phyloP scores from a whole-genome alignment of 92 coral and sea anemone genomes.

The Nematostella vectensis region DNA sequence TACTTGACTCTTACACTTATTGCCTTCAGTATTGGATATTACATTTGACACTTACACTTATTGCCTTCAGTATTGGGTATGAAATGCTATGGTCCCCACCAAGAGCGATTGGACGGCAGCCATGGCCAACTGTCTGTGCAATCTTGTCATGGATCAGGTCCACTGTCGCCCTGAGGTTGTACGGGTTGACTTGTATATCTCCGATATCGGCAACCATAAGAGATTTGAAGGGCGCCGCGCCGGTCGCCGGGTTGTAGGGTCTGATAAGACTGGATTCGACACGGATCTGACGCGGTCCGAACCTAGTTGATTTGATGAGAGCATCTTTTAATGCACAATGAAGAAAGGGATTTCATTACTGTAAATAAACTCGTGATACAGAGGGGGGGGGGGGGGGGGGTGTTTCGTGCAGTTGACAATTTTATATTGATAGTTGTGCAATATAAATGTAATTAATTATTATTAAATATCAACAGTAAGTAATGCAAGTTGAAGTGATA shows the following conservation, averaged over 20 bases:
- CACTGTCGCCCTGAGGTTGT: slow-evolving; percentile 16
- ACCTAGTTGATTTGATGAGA: slow-evolving; percentile 2
- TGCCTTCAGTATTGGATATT: neutral
- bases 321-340: no score
- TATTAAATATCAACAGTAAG: no score
- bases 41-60: slow-evolving; percentile 18
- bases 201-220: slow-evolving; percentile 64
- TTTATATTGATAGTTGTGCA: no score
- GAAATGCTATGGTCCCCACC: slow-evolving; percentile 52
- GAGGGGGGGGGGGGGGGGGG: no score
- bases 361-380: no score
- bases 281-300: slow-evolving; percentile 58
- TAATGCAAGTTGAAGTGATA: no score
- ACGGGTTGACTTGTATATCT: slow-evolving; percentile 36
- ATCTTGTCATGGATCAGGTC: slow-evolving; percentile 20
- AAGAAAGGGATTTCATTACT: no score
- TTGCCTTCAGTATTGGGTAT: slow-evolving; percentile 44
- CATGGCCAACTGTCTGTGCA: slow-evolving; percentile 20
- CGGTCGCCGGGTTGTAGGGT: slow-evolving; percentile 36
- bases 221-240: slow-evolving; percentile 50
- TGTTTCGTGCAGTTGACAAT: no score
- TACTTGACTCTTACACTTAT: no score
- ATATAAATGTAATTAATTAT: no score
- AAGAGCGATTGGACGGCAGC: slow-evolving; percentile 34
- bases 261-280: slow-evolving; percentile 36